phyloP scores from a whole-genome alignment of 1,140 invertebrate genomes.

The Lamellibrachia luymesi region DNA sequence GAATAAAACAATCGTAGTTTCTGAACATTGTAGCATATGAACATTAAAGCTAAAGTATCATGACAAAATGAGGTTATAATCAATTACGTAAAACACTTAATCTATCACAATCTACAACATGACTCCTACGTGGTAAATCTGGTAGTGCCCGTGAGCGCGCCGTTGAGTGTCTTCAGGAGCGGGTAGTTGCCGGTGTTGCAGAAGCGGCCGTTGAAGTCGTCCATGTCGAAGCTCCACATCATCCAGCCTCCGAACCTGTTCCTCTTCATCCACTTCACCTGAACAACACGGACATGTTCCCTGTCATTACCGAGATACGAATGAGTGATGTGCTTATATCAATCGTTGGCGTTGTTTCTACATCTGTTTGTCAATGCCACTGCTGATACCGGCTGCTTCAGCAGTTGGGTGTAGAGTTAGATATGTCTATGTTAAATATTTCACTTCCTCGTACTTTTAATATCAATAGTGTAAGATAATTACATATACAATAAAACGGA shows the following conservation, averaged over 20 bases:
- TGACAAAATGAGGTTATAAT: not conserved
- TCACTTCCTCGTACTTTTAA: no score
- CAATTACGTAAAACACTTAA: not conserved
- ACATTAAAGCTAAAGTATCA: not conserved
- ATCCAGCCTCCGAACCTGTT: conserved; percentile 92
- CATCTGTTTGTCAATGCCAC: no score
- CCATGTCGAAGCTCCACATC: conserved; percentile 95
- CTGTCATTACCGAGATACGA: no score
- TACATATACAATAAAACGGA: no score
- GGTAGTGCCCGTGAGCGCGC: not conserved
- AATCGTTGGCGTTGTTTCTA: no score
- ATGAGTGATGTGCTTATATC: no score
- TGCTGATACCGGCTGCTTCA: no score
- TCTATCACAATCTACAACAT: not conserved
- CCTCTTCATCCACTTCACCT: conserved; percentile 91
- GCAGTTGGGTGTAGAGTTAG: no score
- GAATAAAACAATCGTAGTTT: no score
- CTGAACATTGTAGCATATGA: not conserved
- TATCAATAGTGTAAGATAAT: no score
- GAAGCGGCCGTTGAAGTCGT: conserved; percentile 31
- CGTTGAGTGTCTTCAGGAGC: conserved; percentile 19
- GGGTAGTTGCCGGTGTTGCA: conserved; percentile 30
- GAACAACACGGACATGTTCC: not conserved
- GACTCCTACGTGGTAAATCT: not conserved
- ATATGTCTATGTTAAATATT: no score